Base-by-base conservation (phyloP, 2,113 vertebrate genomes). In the Hirundichthys speculiger region DNA sequence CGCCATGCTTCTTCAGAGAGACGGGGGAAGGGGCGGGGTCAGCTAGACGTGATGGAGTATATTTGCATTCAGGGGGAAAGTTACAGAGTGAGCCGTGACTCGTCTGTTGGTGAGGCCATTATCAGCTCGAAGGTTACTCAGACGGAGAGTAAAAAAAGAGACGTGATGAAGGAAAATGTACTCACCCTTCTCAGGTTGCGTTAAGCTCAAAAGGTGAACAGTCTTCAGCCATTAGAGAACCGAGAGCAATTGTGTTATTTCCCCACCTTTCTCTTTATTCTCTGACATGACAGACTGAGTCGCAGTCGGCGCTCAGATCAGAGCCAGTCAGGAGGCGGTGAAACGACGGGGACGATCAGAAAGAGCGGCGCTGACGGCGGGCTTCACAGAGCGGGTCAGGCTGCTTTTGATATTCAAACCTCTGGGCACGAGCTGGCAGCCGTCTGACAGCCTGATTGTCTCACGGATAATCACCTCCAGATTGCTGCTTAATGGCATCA, bases 21-120 rank as follows among this genome's bases (percentile, higher is more conserved):
- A 40, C 10, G 50, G 62, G 60, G 7, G n/a, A 52, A 50, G 40
- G 41, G 48, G 69, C 69, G 67, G 74, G 80, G 70, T 80, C 73
- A 79, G 63, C 76, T 76, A 85, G 83, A 90, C 87, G 79, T 80
- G 82, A 86, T 50, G 25, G 63, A 65, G 67, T 16, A 68, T 57
- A 89, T 90, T 90, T 92, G 86, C 75, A 90, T 90, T 88, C 79
- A 75, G 69, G 80, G 49, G 52, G 62, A 69, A 83, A 54, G 71
- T 79, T 67, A 51, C 4, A 77, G 82, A 72, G 78, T 47, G 60
- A 86, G 83, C 49, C 73, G 48, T 64, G 84, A 89, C 86, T 89
- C 69, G 72, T 82, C 16, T 52, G 84, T 80, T 67, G 66, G 61
- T 50, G 58, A 79, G 66, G 78, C 78, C 74, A 66, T 81, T 80